Percentiles rank a stretch among this genome's conserved stretches.
These are phyloP conservation scores for Drosophila falleni DNA, from an alignment of 2,888 invertebrate genomes.

Conservation along the genomic window DNA sequence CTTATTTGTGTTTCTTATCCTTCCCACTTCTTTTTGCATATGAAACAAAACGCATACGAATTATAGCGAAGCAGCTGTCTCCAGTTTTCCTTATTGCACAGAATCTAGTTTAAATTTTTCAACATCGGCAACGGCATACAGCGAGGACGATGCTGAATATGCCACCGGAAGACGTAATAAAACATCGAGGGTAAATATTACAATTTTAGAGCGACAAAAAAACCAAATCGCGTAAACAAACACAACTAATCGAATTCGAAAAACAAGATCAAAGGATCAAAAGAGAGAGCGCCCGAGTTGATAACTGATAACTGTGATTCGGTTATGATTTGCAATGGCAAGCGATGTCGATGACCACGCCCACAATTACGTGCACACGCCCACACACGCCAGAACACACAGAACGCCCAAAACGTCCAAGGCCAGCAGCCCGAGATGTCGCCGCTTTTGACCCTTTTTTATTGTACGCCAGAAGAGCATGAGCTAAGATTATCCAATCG, in stretches of 20 bases:
- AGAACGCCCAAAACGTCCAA: slow-evolving; percentile 41
- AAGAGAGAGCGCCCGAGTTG: slow-evolving; percentile 62
- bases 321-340: slow-evolving; percentile 24
- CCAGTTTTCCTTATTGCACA: slow-evolving; percentile 86
- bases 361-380: slow-evolving; percentile 50
- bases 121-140: slow-evolving; percentile 87
- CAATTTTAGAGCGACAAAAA: slow-evolving; percentile 69
- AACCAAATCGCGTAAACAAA: slow-evolving; percentile 41
- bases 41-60: slow-evolving; percentile 67
- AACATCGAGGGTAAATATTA: slow-evolving; percentile 88
- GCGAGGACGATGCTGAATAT: slow-evolving; percentile 91
- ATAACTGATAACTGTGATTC: slow-evolving; percentile 36
- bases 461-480: slow-evolving; percentile 52
- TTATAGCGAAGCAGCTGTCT: slow-evolving; percentile 85
- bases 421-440: slow-evolving; percentile 44
- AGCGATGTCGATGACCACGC: slow-evolving; percentile 46
- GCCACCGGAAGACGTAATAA: slow-evolving; percentile 90
- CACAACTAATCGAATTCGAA: slow-evolving; percentile 52
- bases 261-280: slow-evolving; percentile 75
- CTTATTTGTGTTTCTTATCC: slow-evolving; percentile 81
- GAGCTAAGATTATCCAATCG: slow-evolving; percentile 27
- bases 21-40: slow-evolving; percentile 81
- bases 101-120: slow-evolving; percentile 88
- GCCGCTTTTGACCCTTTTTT: slow-evolving; percentile 77
- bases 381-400: slow-evolving; percentile 42